phyloP scores from a whole-genome alignment of 2,113 vertebrate species.

The Xenopus borealis region DNA sequence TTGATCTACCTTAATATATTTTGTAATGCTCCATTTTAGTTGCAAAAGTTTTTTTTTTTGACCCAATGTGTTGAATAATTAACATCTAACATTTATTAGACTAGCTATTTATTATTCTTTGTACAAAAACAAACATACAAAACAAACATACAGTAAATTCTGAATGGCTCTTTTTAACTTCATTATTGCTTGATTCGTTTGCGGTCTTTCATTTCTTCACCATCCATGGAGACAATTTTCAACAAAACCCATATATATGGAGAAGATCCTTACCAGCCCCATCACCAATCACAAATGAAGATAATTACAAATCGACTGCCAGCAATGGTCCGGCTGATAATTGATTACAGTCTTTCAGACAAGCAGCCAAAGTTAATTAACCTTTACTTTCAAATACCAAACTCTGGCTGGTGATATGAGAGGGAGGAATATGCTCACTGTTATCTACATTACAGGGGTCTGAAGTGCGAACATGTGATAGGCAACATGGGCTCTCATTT shows the following conservation, averaged over 20 bases:
- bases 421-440: neutral
- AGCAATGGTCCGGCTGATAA: constrained; percentile 62
- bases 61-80: no score
- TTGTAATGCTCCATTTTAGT: no score
- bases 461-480: constrained; percentile 43
- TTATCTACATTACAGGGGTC: neutral
- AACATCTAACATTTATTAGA: no score
- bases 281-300: constrained; percentile 63
- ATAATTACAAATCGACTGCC: constrained; percentile 69
- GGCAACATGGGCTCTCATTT: constrained; percentile 31
- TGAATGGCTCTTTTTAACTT: no score
- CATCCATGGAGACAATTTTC: no score
- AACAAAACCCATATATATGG: neutral
- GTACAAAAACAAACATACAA: no score
- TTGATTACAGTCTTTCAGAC: constrained; percentile 74
- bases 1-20: no score
- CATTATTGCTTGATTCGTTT: no score
- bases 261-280: constrained; percentile 15
- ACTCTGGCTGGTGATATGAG: constrained; percentile 19
- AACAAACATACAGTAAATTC: no score
- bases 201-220: no score
- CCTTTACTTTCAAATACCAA: constrained; percentile 80
- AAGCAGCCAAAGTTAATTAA: constrained; percentile 78
- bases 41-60: no score
- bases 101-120: no score